Base-by-base conservation (phyloP, 2,797 vertebrate species). In the Aulostomus chinensis region DNA sequence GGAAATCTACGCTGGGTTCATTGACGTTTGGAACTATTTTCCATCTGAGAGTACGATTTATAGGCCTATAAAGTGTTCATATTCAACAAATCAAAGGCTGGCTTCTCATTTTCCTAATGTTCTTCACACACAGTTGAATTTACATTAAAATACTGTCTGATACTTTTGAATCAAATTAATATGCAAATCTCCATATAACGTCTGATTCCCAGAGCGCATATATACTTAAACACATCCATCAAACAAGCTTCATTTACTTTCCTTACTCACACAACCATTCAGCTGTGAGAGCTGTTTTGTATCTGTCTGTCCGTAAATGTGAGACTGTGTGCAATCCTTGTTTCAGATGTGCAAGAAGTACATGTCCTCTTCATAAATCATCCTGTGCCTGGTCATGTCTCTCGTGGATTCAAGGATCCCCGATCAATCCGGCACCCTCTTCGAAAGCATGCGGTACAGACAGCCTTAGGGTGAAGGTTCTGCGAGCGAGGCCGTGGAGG, bases 341-440 rank as follows among this genome's bases (percentile, higher is more conserved):
- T 25, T 68, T 49, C 22, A 16, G 40, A 26, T 2, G 1, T 18
- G 53, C 12, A 34, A 39, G 48, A 48, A 22, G 13, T 1, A 21
- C 3, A 3, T 1, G 4, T 26, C 29, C 10, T 49, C 61, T 56
- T 62, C 59, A 81, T 78, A 68, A 77, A 80, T 82, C 68, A 76
- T 72, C 52, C 52, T 1, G 4, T 33, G 42, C 40, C 28, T 32
- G 51, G 48, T 50, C 56, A 9, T 68, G 36, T 48, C 47, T 48
- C 60, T 25, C 2, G 14, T 10, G 0, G 21, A 56, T 56, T 58
- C 45, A 46, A 59, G 45, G 30, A 15, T 13, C 42, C 24, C 55
- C 4, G 11, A 79, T 74, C 62, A 76, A 79, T 78, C 49, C 22
- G 3, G 14, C 25, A 25, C 37, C 41, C 49, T 26, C 17, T 15